phyloP scores from a whole-genome alignment of 2,888 invertebrate genomes.

The Lycocerus yunnanus region DNA sequence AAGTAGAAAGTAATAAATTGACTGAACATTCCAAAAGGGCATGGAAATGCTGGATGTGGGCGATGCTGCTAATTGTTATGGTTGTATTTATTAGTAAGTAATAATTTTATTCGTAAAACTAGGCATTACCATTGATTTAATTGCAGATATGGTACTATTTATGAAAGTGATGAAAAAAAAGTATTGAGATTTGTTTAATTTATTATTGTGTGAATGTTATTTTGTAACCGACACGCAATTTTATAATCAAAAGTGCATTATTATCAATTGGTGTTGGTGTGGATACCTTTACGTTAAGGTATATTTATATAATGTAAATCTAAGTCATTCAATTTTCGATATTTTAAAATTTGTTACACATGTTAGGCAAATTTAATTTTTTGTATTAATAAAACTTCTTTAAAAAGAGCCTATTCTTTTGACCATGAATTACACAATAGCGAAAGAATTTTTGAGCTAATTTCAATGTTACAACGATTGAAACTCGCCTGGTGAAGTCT shows the following conservation, averaged over 20 bases:
- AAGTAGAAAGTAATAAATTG: slow-evolving; percentile 79
- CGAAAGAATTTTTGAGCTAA: no score
- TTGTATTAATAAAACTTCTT: background rate
- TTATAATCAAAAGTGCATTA: background rate
- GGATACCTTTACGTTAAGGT: background rate
- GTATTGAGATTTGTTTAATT: slow-evolving; percentile 31
- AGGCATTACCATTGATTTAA: background rate
- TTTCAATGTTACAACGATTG: no score
- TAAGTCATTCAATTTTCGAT: background rate
- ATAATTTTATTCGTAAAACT: background rate
- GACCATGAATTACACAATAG: no score
- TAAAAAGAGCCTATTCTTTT: no score
- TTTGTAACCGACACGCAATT: background rate
- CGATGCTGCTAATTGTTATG: slow-evolving; percentile 85
- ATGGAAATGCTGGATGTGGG: slow-evolving; percentile 95
- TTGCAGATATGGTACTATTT: slow-evolving; percentile 88
- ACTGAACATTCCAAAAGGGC: slow-evolving; percentile 84
- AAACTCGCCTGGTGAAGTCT: no score
- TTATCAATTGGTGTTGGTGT: background rate
- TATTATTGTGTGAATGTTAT: background rate
- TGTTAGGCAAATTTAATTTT: background rate
- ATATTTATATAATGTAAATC: background rate
- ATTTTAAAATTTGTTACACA: background rate
- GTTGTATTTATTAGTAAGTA: slow-evolving; percentile 84
- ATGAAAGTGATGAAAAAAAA: slow-evolving; percentile 89